phyloP scores from a whole-genome alignment of 1,140 invertebrate species.

The Monochamus saltuarius region DNA sequence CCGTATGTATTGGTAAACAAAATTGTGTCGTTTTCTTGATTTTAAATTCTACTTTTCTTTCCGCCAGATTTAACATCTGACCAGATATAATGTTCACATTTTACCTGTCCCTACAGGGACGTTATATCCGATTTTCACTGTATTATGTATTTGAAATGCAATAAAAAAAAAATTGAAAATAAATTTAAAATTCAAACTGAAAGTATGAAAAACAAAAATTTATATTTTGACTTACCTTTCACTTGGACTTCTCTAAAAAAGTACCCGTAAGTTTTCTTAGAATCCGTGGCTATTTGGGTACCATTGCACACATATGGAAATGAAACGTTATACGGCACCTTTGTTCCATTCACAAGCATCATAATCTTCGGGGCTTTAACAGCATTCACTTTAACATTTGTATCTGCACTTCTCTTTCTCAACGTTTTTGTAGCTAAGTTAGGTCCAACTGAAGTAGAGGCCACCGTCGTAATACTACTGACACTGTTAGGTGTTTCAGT shows the following conservation, averaged over 20 bases:
- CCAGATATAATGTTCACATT: no score
- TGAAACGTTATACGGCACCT: slow-evolving; percentile 36
- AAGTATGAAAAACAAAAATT: no score
- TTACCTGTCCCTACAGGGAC: no score
- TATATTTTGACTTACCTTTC: slow-evolving; percentile 65
- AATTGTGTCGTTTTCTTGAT: no score
- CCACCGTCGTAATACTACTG: background rate
- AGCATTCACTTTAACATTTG: slow-evolving; percentile 10
- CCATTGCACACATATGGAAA: slow-evolving; percentile 63
- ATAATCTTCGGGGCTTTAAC: slow-evolving; percentile 28
- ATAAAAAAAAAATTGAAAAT: no score
- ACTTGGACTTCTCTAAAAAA: slow-evolving; percentile 59
- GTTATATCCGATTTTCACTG: no score
- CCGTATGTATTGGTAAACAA: no score
- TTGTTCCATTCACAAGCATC: slow-evolving; percentile 30
- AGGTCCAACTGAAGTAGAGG: slow-evolving; percentile 13
- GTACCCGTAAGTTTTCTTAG: slow-evolving; percentile 72
- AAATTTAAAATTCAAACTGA: no score
- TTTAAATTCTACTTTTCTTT: no score
- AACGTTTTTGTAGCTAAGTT: slow-evolving; percentile 16
- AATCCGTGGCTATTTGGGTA: slow-evolving; percentile 61
- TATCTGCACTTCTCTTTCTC: slow-evolving; percentile 17
- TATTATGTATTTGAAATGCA: no score
- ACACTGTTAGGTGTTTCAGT: slow-evolving; percentile 19
- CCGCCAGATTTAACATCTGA: no score